Percentiles rank a stretch among this genome's conserved stretches.
phyloP scores from a whole-genome alignment of 2,797 vertebrate genomes.

The Chaetodon trifasciatus region DNA sequence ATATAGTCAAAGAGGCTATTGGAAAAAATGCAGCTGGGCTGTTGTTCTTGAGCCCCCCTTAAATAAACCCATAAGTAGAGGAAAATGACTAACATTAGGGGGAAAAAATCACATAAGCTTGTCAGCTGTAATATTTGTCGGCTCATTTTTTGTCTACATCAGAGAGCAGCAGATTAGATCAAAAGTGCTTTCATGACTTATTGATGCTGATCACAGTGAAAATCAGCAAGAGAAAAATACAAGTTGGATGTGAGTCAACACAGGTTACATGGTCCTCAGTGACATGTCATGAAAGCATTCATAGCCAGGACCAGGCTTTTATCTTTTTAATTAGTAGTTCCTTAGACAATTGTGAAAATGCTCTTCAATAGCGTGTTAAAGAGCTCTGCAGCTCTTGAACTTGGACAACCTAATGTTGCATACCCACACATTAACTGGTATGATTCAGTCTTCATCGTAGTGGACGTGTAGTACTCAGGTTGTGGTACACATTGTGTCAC shows the following conservation, averaged over 20 bases:
- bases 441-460: conserved; percentile 48
- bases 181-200: conserved; percentile 4
- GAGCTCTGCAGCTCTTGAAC: conserved; percentile 48
- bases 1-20: not conserved
- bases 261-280: not conserved
- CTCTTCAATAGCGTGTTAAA: conserved; percentile 28
- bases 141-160: not conserved
- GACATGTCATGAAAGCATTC: conserved; percentile 8
- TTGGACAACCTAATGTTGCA: conserved; percentile 33
- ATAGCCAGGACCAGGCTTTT: conserved; percentile 5
- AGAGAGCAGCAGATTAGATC: not conserved
- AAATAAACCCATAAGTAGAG: not conserved
- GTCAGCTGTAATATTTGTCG: not conserved
- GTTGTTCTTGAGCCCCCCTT: not conserved
- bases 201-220: conserved; percentile 5
- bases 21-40: not conserved
- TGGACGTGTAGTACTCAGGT: not conserved
- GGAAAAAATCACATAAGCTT: not conserved
- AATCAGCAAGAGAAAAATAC: not conserved
- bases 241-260: not conserved
- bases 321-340: conserved; percentile 40
- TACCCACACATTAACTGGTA: conserved; percentile 47
- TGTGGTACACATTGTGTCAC: not conserved
- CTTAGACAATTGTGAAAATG: conserved; percentile 29
- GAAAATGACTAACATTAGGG: not conserved